Conservation (phyloP, 2,113 vertebrate genomes). For the Callipepla californica region DNA sequence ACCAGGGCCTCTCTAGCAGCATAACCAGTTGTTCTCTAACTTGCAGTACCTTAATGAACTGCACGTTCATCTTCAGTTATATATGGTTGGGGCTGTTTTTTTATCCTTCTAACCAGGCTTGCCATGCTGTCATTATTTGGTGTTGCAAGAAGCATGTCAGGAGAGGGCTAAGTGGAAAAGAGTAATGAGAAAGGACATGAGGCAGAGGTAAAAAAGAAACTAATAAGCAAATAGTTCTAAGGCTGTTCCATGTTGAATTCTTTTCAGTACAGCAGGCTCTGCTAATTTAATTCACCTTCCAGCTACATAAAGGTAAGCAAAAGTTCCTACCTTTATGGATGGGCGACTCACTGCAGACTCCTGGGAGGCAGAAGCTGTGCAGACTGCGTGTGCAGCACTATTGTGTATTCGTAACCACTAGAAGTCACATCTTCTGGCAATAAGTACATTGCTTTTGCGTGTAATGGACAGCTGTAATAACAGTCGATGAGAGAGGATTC, state of each 20-base stretch:
- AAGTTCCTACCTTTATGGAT: accelerated
- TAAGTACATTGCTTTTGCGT: neutral
- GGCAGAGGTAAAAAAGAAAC: neutral
- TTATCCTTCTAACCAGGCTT: neutral
- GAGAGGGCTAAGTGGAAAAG: neutral
- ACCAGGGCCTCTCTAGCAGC: neutral
- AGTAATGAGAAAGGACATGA: neutral
- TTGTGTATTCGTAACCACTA: accelerated
- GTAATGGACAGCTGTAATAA: neutral
- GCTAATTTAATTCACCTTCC: neutral
- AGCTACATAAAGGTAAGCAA: neutral
- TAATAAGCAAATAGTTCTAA: neutral
- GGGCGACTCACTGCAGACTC: neutral
- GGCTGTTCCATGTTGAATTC: neutral
- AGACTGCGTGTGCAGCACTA: neutral
- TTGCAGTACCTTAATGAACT: neutral
- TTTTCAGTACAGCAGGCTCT: neutral
- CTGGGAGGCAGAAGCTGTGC: neutral
- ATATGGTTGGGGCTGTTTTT: neutral
- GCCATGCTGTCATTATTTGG: accelerated
- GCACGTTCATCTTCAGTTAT: neutral
- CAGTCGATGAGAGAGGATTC: neutral
- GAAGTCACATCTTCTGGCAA: accelerated
- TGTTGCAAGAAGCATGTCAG: neutral
- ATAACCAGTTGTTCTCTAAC: neutral